Evolutionary conservation across 2,888 invertebrate genomes (phyloP), one percentile per base, ranked within the genome.

Genomic region (Tinea trinotella): DNA sequence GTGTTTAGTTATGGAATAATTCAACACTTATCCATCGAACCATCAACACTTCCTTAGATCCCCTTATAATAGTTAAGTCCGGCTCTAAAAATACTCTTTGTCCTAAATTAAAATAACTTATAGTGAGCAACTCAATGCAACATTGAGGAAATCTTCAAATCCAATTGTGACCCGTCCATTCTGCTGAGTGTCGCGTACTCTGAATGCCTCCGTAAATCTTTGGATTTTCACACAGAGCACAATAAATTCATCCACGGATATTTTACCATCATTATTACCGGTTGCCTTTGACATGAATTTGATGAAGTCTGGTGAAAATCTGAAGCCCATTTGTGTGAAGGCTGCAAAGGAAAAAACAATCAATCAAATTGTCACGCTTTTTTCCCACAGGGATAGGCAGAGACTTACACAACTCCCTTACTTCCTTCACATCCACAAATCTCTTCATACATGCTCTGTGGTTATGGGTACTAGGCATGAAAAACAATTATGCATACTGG

Each of bases 91-190:
- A n/a, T n/a, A n/a, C n/a, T n/a, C n/a, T n/a, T n/a, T n/a, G n/a
- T n/a, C n/a, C n/a, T n/a, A n/a, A n/a, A n/a, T n/a, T n/a, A n/a
- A 30, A 7, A 4, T 7, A 40, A 2, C 9, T 53, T 53, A 53
- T 6, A 89, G 74, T 54, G 92, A 91, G 71, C 92, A 92, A 64
- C 90, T 91, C 46, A 97, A 88, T 24, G 95, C 94, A 62, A 97
- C 89, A 57, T 89, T 89, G 49, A 98, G 84, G 67, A 97, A 98
- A 68, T 98, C 97, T 85, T 98, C 98, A 69, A 97, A 98, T 19
- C 87, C 91, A 67, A 97, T 92, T 1, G 91, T 91, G 54, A 98
- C 95, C 5, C 89, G 87, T 30, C 97, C 98, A 64, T 91, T 92
- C 76, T 92, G 90, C 61, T 93, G 91, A 0, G 89, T 87, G 70